Percentiles rank a stretch among this genome's conserved stretches.
Evolutionary conservation across 1,140 invertebrate species (phyloP).

Genomic region (Halyomorpha halys): DNA sequence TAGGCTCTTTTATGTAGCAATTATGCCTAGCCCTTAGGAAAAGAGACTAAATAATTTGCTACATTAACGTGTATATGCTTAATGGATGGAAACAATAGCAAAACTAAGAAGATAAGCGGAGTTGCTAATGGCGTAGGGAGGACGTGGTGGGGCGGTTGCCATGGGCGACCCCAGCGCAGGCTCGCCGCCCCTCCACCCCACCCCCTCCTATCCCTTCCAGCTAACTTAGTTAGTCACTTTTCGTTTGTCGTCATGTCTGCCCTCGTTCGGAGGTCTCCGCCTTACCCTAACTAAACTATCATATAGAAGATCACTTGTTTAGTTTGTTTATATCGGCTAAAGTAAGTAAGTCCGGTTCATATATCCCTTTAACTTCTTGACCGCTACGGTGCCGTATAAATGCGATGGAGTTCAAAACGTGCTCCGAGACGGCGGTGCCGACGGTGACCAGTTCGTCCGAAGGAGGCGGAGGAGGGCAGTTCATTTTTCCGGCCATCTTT

Average conservation of each 20-base stretch:
- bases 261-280: conserved; percentile 8
- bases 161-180: background rate
- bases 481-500: conserved; percentile 80
- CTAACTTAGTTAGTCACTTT: conserved; percentile 24
- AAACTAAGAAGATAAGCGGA: background rate
- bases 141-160: background rate
- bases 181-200: conserved; percentile 2
- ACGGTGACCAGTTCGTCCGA: background rate
- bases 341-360: too few relatives aligned
- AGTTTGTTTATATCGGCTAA: too few relatives aligned
- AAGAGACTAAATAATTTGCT: too few relatives aligned
- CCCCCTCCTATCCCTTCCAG: background rate
- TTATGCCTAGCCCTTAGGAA: too few relatives aligned
- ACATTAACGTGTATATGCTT: too few relatives aligned
- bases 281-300: background rate
- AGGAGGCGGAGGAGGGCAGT: conserved; percentile 51
- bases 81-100: background rate
- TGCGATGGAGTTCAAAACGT: conserved; percentile 27
- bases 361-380: background rate
- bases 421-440: conserved; percentile 9
- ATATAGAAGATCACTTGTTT: background rate
- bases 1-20: too few relatives aligned
- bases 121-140: background rate
- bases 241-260: conserved; percentile 20
- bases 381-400: background rate